Evolutionary conservation across 2,797 vertebrate species (phyloP), one percentile per base, ranked within the genome.

Genomic region (Alectoris magna): DNA sequence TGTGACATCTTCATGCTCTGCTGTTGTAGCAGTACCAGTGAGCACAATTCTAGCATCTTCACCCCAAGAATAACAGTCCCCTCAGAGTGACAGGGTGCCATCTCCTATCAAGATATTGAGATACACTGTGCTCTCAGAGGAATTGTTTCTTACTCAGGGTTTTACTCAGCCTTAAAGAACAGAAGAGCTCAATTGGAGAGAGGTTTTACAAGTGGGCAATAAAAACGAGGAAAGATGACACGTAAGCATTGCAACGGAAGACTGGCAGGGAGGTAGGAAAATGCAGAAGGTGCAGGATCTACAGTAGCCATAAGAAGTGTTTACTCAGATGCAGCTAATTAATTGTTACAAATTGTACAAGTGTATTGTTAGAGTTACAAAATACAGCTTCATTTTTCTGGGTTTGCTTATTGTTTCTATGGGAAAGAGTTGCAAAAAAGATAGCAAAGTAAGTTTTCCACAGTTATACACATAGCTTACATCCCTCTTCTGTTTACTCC

Each of bases 11-110:
- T 75, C 44, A n/a, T 41, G 5, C 19, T 10, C 4, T 23, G 15
- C 44, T 8, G 0, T 26, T 51, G 22, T 17, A 63, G 44, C 3
- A 0, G 2, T 4, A 62, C 23, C 51, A 74, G 11, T 0, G 1
- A 64, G 17, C 6, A 4, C 1, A 4, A 13, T 10, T 39, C 0
- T 7, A 76, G 12, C 22, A 24, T 16, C n/a, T 71, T 38, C 2
- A 0, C 10, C 3, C 22, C 51, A 63, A 5, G 2, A 3, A 22
- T 5, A 46, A 14, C 41, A 44, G n/a, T 78, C 13, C 9, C 15
- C 51, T 56, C 44, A 39, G 26, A 27, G 26, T 29, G 17, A 29
- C 26, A 41, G 60, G 26, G n/a, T 4, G 4, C 1, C 10, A 64
- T 75, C 43, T 86, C 67, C 64, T 38, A 10, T 36, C 10, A 17